Percentiles rank a stretch among this genome's conserved stretches.
These are phyloP conservation scores for Eudasyphora cyanicolor DNA, from an alignment of 2,888 invertebrate species.

Conservation along the genomic window DNA sequence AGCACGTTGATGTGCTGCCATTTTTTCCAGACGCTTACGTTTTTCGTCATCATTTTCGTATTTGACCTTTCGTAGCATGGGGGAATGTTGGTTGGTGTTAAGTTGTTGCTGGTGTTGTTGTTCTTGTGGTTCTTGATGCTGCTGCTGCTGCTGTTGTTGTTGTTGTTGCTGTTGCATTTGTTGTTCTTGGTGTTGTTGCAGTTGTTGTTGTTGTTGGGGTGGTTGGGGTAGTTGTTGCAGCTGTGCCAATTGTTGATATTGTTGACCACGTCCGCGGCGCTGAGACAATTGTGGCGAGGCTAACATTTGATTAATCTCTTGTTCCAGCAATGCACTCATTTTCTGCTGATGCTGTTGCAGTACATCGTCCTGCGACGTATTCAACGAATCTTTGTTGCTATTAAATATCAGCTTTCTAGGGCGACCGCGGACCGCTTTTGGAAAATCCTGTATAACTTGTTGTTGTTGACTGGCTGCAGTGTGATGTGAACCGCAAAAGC, in stretches of 20 bases:
- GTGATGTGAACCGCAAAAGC: not conserved
- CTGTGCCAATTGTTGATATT: constrained; percentile 70
- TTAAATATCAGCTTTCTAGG: constrained; percentile 75
- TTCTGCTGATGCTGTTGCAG: constrained; percentile 71
- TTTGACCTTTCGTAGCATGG: constrained; percentile 74
- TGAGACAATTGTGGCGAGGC: constrained; percentile 71
- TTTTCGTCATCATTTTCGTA: constrained; percentile 79
- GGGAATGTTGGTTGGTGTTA: constrained; percentile 75
- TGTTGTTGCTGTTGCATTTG: constrained; percentile 34
- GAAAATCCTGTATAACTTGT: constrained; percentile 77
- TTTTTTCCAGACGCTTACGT: constrained; percentile 77
- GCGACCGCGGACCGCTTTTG: constrained; percentile 79
- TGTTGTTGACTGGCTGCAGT: constrained; percentile 66
- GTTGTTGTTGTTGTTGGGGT: constrained; percentile 52
- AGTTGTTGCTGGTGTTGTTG: constrained; percentile 64
- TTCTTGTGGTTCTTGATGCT: constrained; percentile 33
- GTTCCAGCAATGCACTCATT: constrained; percentile 77
- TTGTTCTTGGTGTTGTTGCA: constrained; percentile 32
- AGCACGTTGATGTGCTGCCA: constrained; percentile 78
- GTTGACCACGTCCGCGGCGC: constrained; percentile 77
- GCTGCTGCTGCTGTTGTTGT: constrained; percentile 48
- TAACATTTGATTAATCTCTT: constrained; percentile 79
- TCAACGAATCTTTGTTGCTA: constrained; percentile 56
- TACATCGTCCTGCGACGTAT: constrained; percentile 62
- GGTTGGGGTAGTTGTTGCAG: constrained; percentile 61